A percentile compares a stretch with the other conserved stretches of the same genome.
phyloP scores from a whole-genome alignment of 2,797 vertebrate species.

The Danio choprae region DNA sequence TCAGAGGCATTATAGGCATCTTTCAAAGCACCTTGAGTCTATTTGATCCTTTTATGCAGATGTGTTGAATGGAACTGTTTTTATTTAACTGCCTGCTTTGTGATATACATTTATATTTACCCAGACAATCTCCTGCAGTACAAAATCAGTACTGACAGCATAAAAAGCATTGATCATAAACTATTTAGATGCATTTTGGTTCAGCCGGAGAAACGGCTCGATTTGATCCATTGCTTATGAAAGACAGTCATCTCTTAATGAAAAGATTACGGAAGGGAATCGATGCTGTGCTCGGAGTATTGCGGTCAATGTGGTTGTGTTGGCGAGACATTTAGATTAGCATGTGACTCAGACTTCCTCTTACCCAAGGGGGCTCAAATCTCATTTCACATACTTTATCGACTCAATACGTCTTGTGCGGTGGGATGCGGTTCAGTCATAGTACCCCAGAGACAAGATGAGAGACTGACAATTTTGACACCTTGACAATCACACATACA shows the following conservation, averaged over 20 bases:
- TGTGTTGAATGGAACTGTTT: not conserved
- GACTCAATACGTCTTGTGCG: conserved; percentile 63
- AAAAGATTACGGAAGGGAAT: conserved; percentile 28
- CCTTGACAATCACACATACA: conserved; percentile 12
- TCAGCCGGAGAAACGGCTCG: not conserved
- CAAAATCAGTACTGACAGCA: not conserved
- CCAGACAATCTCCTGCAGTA: not conserved
- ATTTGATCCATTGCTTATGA: conserved; percentile 15
- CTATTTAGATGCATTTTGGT: not conserved
- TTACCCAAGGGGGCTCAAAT: conserved; percentile 65
- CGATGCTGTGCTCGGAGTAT: conserved; percentile 7
- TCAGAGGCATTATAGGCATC: not conserved
- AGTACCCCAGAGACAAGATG: conserved; percentile 56
- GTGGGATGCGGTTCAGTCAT: conserved; percentile 48
- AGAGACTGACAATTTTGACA: conserved; percentile 51
- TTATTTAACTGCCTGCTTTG: not conserved
- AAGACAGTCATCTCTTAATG: conserved; percentile 25
- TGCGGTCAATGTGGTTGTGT: conserved; percentile 11
- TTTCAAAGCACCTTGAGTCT: not conserved
- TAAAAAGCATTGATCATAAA: conserved; percentile 2
- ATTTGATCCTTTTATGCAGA: not conserved
- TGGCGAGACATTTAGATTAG: conserved; percentile 24
- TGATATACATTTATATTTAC: not conserved
- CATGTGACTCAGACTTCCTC: conserved; percentile 54
- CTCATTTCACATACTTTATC: conserved; percentile 66